A percentile compares a stretch with the other conserved stretches of the same genome.
phyloP scores from a whole-genome alignment of 2,888 invertebrate genomes.

The Polymixis flavicincta region DNA sequence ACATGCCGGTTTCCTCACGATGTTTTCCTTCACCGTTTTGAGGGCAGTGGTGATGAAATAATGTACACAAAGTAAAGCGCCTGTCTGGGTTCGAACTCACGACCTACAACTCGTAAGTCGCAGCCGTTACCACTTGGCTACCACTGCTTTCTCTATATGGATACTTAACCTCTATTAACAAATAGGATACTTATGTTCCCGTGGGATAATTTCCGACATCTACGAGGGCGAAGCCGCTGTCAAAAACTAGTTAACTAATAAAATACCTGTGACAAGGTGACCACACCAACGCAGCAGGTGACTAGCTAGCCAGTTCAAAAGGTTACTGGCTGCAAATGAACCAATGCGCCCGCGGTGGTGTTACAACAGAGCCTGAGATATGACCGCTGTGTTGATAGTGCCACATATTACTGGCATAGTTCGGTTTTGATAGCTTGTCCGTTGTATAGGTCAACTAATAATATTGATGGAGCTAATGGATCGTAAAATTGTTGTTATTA shows the following conservation, averaged over 20 bases:
- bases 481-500: constrained; percentile 19
- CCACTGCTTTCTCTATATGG: too few relatives aligned
- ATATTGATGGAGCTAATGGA: neutral
- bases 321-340: constrained; percentile 44
- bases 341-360: constrained; percentile 32
- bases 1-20: too few relatives aligned
- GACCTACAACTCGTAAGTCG: too few relatives aligned
- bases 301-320: constrained; percentile 40
- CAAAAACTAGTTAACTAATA: neutral
- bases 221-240: too few relatives aligned
- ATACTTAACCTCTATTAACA: too few relatives aligned
- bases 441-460: constrained; percentile 35
- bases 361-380: constrained; percentile 35
- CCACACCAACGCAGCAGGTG: constrained; percentile 37
- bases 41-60: too few relatives aligned
- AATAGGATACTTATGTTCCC: too few relatives aligned
- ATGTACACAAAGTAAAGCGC: too few relatives aligned
- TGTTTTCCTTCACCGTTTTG: too few relatives aligned
- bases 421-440: constrained; percentile 30
- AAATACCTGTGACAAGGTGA: constrained; percentile 52
- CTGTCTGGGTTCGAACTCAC: too few relatives aligned
- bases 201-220: too few relatives aligned
- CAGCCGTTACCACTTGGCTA: too few relatives aligned
- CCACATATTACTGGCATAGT: constrained; percentile 4
- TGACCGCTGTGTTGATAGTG: constrained; percentile 21